These are phyloP conservation scores for Maconellicoccus hirsutus DNA, from an alignment of 1,140 invertebrate species.

Conservation along the genomic window DNA sequence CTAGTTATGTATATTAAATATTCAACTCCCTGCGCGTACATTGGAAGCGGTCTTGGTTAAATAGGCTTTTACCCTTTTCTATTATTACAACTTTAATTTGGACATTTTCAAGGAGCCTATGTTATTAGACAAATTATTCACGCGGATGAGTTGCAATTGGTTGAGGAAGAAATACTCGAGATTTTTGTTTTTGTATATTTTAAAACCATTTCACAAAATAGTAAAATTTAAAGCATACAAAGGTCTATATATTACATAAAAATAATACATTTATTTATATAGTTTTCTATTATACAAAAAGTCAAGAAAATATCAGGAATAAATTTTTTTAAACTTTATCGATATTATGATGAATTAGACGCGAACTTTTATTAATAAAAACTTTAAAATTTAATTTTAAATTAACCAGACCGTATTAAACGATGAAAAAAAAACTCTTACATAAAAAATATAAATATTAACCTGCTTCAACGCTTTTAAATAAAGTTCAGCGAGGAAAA, in stretches of 20 bases:
- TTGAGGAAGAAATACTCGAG: background rate
- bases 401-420: background rate
- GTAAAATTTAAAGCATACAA: conserved; percentile 4
- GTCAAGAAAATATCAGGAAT: background rate
- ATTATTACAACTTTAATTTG: background rate
- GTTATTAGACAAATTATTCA: background rate
- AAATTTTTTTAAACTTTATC: background rate
- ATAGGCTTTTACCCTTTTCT: background rate
- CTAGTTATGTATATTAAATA: background rate
- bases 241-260: background rate
- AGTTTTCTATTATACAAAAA: background rate
- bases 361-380: background rate
- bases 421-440: background rate
- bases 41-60: background rate
- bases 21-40: background rate
- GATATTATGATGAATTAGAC: conserved; percentile 5
- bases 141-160: background rate
- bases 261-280: background rate
- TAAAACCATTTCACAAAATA: conserved; percentile 5
- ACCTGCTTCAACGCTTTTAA: conserved; percentile 4
- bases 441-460: background rate
- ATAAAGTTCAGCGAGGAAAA: background rate
- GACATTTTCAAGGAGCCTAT: background rate
- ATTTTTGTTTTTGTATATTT: background rate
- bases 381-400: background rate